A percentile compares a stretch with the other conserved stretches of the same genome.
Evolutionary conservation across 2,888 invertebrate species (phyloP).

Genomic region (Beris chalybata): DNA sequence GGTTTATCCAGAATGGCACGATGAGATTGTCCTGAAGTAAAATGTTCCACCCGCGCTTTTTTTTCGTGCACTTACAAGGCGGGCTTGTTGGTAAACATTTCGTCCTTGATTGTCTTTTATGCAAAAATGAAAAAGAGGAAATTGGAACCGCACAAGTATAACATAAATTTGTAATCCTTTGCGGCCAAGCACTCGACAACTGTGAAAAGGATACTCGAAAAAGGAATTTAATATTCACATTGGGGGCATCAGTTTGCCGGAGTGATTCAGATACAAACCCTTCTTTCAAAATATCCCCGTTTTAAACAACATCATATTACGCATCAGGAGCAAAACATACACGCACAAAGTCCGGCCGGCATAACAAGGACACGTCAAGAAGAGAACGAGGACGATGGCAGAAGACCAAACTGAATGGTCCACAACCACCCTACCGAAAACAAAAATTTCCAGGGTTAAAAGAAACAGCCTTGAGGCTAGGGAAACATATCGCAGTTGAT

Average conservation of each 20-base stretch:
- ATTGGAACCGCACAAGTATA: too few species aligned
- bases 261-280: too few species aligned
- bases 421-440: neutral
- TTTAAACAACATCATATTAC: too few species aligned
- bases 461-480: slow-evolving; percentile 8
- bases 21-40: neutral
- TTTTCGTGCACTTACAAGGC: slow-evolving; percentile 9
- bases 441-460: slow-evolving; percentile 29
- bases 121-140: too few species aligned
- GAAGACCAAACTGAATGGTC: neutral
- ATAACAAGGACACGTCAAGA: neutral
- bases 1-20: neutral
- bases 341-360: neutral
- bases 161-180: too few species aligned
- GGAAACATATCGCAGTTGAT: neutral
- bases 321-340: neutral
- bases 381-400: neutral
- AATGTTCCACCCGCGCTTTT: slow-evolving; percentile 4
- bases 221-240: too few species aligned
- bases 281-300: too few species aligned
- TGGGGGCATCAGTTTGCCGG: too few species aligned
- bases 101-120: too few species aligned
- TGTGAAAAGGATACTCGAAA: too few species aligned
- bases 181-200: too few species aligned
- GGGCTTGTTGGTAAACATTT: neutral